Conservation (phyloP, 2,113 vertebrate genomes). For the Tinamus guttatus region DNA sequence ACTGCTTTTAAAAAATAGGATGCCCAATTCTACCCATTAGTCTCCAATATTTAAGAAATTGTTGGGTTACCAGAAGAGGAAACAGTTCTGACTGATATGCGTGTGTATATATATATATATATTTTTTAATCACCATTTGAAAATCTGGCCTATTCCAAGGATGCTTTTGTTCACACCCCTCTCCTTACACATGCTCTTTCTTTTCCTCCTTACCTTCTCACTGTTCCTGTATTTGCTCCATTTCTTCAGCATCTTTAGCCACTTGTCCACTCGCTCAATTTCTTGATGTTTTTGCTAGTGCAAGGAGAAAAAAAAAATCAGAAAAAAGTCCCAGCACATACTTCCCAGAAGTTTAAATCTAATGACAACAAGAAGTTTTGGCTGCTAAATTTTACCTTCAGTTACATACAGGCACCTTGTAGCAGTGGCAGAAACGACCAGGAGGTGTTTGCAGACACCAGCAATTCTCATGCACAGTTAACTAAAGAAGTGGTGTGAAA, state of each 20-base stretch:
- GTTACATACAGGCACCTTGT: not conserved
- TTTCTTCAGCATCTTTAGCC: constrained; percentile 94
- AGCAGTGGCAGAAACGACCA: not conserved
- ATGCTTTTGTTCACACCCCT: accelerated
- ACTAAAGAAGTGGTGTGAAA: not conserved
- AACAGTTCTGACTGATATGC: no score
- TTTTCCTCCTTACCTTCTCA: constrained; percentile 84
- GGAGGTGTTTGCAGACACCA: not conserved
- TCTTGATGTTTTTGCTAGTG: constrained; percentile 88
- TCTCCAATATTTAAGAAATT: no score
- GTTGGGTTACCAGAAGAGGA: no score
- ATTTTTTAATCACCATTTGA: accelerated
- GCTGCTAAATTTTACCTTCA: not conserved
- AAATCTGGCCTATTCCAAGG: not conserved
- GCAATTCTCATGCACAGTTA: not conserved
- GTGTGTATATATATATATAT: no score
- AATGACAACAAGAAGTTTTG: not conserved
- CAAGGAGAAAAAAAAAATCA: not conserved
- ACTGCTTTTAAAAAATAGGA: not conserved
- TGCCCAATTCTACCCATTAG: no score
- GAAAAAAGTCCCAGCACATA: not conserved
- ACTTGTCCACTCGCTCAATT: constrained; percentile 89
- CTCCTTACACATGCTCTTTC: not conserved
- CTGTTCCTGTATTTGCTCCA: constrained; percentile 91
- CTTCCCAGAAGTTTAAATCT: not conserved